These are phyloP conservation scores for Actenoides hombroni DNA, from an alignment of 2,113 vertebrate genomes.

Conservation along the genomic window DNA sequence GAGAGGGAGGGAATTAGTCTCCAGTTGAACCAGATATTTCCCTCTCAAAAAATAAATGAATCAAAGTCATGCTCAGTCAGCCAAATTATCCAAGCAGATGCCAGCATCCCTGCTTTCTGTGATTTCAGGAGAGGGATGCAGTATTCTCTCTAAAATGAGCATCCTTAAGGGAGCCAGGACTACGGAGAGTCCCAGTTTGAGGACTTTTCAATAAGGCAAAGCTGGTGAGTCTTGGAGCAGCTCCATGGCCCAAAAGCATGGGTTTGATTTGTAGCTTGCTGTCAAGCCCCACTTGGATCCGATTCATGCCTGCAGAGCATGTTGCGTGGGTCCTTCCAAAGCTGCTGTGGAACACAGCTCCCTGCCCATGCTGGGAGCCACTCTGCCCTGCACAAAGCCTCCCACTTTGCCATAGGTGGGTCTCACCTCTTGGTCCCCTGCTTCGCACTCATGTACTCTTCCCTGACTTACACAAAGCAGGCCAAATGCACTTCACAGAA, in stretches of 20 bases:
- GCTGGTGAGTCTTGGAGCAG: background rate
- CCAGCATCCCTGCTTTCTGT: slow-evolving; percentile 32
- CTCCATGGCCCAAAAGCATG: background rate
- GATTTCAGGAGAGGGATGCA: background rate
- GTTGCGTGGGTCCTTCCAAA: background rate
- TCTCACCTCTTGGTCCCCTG: background rate
- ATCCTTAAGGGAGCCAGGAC: background rate
- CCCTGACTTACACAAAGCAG: background rate
- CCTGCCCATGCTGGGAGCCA: background rate
- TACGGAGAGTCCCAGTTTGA: background rate
- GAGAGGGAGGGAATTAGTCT: slow-evolving; percentile 57
- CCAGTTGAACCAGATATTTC: slow-evolving; percentile 64
- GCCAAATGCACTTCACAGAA: background rate
- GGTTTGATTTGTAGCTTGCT: background rate
- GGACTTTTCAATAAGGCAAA: background rate
- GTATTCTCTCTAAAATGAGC: background rate
- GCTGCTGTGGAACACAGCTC: fast-evolving
- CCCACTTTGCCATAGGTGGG: background rate
- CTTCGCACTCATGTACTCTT: background rate
- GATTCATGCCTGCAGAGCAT: fast-evolving
- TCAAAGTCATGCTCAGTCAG: slow-evolving; percentile 62
- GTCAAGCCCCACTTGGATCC: background rate
- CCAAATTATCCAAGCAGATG: slow-evolving; percentile 67
- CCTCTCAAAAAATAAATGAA: slow-evolving; percentile 63
- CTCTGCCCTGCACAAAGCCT: background rate